Conservation (phyloP, 2,888 invertebrate genomes). For the Phalera bucephala region DNA sequence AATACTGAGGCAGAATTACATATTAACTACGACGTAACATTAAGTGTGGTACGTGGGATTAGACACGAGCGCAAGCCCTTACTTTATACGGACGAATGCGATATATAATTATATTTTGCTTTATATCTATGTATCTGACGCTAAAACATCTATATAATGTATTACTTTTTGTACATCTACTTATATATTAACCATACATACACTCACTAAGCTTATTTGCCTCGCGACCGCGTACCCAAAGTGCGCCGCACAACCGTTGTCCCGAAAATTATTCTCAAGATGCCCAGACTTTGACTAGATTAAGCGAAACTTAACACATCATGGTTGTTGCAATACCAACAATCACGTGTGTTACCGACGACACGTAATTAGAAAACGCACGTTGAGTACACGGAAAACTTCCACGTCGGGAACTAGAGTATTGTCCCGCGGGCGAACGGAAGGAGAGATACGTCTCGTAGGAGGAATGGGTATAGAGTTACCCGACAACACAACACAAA, state of each 20-base stretch:
- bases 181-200: conserved; percentile 81
- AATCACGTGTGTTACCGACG: conserved; percentile 32
- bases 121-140: conserved; percentile 83
- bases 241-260: conserved; percentile 56
- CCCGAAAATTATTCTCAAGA: conserved; percentile 28
- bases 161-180: conserved; percentile 84
- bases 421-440: conserved; percentile 76
- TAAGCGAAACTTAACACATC: conserved; percentile 38
- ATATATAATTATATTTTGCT: conserved; percentile 82
- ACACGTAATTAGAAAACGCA: conserved; percentile 44
- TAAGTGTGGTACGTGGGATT: conserved; percentile 80
- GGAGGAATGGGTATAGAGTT: conserved; percentile 25
- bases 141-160: conserved; percentile 84
- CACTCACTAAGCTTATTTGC: conserved; percentile 80
- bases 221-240: conserved; percentile 68
- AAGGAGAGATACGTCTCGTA: conserved; percentile 17
- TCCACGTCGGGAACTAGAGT: conserved; percentile 63
- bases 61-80: conserved; percentile 83
- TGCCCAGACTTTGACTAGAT: conserved; percentile 55
- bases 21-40: conserved; percentile 82
- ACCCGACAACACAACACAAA: conserved; percentile 16
- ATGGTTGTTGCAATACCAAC: conserved; percentile 34
- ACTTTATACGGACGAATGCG: conserved; percentile 83
- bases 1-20: conserved; percentile 84
- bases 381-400: conserved; percentile 66